Conservation (phyloP, 2,888 invertebrate genomes). For the Heterodera filipjevi region DNA sequence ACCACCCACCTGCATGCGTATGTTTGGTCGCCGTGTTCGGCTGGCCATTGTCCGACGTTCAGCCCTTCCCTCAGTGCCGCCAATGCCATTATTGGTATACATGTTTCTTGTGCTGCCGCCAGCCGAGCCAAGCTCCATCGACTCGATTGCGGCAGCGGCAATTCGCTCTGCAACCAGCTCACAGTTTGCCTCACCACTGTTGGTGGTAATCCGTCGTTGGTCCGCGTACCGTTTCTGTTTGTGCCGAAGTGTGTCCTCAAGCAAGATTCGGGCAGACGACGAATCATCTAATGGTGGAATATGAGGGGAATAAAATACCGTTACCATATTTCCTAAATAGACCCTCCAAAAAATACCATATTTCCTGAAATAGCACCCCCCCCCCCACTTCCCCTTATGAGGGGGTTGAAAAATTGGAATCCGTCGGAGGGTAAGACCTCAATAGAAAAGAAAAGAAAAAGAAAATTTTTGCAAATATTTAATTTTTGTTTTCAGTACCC, state of each 20-base stretch:
- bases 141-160: conserved; percentile 19
- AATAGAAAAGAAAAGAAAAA: no score
- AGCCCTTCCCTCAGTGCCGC: not conserved
- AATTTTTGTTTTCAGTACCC: no score
- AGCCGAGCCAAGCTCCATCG: not conserved
- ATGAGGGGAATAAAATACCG: no score
- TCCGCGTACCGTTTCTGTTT: conserved; percentile 40
- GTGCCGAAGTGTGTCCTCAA: conserved; percentile 43
- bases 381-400: no score
- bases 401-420: no score
- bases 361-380: no score
- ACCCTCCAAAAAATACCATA: no score
- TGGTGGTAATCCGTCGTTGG: conserved; percentile 43
- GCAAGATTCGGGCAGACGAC: conserved; percentile 34
- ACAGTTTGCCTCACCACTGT: conserved; percentile 18
- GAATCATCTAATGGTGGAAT: conserved; percentile 5
- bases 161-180: conserved; percentile 27
- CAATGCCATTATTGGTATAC: not conserved
- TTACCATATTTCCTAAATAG: no score
- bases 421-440: no score
- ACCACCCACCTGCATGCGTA: not conserved
- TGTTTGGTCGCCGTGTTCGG: conserved; percentile 17
- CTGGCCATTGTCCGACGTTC: not conserved
- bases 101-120: not conserved
- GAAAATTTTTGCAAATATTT: no score